Evolutionary conservation across 2,888 invertebrate genomes (phyloP).

Genomic region (Dioctria linearis): DNA sequence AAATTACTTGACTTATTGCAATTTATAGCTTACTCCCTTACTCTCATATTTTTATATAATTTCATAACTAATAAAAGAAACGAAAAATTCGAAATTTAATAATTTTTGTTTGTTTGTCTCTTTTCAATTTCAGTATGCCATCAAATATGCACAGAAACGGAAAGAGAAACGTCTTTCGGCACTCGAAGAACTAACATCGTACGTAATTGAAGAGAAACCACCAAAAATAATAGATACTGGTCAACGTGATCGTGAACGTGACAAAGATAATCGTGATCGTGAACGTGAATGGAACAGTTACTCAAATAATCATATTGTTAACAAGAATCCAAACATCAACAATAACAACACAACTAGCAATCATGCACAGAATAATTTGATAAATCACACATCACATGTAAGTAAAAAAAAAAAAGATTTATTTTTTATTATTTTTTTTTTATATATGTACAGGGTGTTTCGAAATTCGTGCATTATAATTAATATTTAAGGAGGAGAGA

Average conservation of each 20-base stretch:
- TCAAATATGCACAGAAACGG: constrained; percentile 75
- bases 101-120: not conserved
- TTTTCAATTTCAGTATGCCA: constrained; percentile 72
- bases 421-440: no score
- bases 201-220: constrained; percentile 74
- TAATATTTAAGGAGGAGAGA: no score
- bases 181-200: constrained; percentile 71
- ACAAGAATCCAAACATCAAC: constrained; percentile 49
- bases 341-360: constrained; percentile 52
- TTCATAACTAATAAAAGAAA: no score
- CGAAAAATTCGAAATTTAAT: not conserved
- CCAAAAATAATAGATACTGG: constrained; percentile 74
- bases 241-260: constrained; percentile 72
- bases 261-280: constrained; percentile 62
- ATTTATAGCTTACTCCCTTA: no score
- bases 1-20: no score
- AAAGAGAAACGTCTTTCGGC: constrained; percentile 74
- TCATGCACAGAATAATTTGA: constrained; percentile 56
- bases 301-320: constrained; percentile 58
- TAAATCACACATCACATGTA: constrained; percentile 61
- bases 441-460: no score
- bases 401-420: constrained; percentile 50
- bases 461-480: no score
- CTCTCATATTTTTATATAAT: no score
- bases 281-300: constrained; percentile 63